A percentile compares a stretch with the other conserved stretches of the same genome.
These are phyloP conservation scores for Ryuthela nishihirai DNA, from an alignment of 2,888 invertebrate genomes.

Conservation along the genomic window DNA sequence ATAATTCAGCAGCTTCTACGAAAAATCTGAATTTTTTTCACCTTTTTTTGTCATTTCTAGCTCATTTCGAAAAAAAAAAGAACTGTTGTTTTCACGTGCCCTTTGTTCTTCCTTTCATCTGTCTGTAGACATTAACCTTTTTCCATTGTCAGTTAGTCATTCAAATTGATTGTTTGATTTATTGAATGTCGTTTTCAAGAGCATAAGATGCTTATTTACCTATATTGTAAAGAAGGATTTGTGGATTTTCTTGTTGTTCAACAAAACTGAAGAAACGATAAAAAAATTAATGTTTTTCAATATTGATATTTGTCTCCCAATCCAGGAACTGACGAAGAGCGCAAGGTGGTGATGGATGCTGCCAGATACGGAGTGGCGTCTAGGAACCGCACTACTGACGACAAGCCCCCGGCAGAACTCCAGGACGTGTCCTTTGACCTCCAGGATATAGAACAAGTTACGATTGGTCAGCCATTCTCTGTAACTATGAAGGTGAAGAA, in stretches of 20 bases:
- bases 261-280: neutral
- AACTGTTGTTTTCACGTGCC: no score
- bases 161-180: no score
- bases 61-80: no score
- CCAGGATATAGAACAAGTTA: conserved; percentile 62
- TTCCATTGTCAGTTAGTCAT: no score
- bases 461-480: conserved; percentile 64
- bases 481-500: conserved; percentile 66
- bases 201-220: neutral
- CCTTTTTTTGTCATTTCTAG: no score
- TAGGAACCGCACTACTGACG: conserved; percentile 38
- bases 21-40: no score
- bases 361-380: conserved; percentile 55
- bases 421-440: conserved; percentile 54
- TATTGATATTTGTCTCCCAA: neutral
- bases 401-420: conserved; percentile 48
- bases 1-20: no score
- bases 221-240: neutral
- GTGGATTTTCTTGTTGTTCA: neutral
- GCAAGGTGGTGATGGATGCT: conserved; percentile 69
- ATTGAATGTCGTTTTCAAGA: no score
- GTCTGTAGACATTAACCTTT: no score
- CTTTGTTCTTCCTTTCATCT: no score
- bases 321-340: conserved; percentile 64
- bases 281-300: neutral